Evolutionary conservation across 1,140 invertebrate genomes (phyloP).

Genomic region (Oppia nitens): DNA sequence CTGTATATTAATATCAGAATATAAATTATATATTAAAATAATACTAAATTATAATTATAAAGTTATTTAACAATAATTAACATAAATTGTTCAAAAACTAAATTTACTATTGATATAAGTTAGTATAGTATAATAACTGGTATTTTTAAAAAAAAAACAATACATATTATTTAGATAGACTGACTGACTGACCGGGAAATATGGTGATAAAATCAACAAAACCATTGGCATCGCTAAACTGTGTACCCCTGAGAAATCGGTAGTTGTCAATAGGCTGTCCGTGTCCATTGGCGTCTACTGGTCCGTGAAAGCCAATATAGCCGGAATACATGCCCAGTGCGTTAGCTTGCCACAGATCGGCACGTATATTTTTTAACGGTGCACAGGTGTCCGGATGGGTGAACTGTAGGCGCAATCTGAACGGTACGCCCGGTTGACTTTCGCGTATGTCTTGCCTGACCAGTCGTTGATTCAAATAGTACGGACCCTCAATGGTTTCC

Average conservation of each 20-base stretch:
- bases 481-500: background rate
- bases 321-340: background rate
- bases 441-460: background rate
- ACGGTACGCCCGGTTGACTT: background rate
- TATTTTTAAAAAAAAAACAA: background rate
- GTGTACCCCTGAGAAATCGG: conserved; percentile 4
- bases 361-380: background rate
- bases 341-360: conserved; percentile 5
- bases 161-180: background rate
- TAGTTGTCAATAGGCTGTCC: conserved; percentile 1
- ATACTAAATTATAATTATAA: too few species aligned
- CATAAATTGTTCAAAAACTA: background rate
- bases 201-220: conserved; percentile 3
- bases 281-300: background rate
- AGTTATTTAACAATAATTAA: background rate
- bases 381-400: background rate
- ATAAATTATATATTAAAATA: background rate
- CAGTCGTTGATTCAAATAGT: background rate
- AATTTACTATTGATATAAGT: background rate
- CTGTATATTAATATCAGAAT: background rate
- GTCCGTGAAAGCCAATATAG: background rate
- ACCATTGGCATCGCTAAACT: conserved; percentile 7
- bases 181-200: conserved; percentile 6
- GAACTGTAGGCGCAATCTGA: background rate
- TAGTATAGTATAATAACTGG: background rate